phyloP scores from a whole-genome alignment of 2,113 vertebrate species.

The human region GRCh38 chr18:49299001-49299500 shows the following conservation, averaged over 20 bases:
- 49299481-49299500: background rate
- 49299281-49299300: background rate
- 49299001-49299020: background rate
- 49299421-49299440: background rate
- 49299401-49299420: background rate
- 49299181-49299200: background rate
- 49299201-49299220: background rate
- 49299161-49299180: background rate
- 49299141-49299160: background rate
- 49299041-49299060: background rate
- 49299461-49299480: background rate
- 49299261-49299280: background rate
- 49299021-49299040: background rate
- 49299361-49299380: background rate
- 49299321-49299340: background rate
- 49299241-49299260: background rate
- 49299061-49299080: background rate
- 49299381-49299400: background rate
- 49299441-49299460: background rate
- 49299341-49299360: background rate
- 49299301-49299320: background rate
- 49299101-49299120: background rate
- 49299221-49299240: constrained; percentile 4
- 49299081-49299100: background rate
- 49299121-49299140: background rate